phyloP scores from a whole-genome alignment of 2,113 vertebrate species.

The Steatornis caripensis region DNA sequence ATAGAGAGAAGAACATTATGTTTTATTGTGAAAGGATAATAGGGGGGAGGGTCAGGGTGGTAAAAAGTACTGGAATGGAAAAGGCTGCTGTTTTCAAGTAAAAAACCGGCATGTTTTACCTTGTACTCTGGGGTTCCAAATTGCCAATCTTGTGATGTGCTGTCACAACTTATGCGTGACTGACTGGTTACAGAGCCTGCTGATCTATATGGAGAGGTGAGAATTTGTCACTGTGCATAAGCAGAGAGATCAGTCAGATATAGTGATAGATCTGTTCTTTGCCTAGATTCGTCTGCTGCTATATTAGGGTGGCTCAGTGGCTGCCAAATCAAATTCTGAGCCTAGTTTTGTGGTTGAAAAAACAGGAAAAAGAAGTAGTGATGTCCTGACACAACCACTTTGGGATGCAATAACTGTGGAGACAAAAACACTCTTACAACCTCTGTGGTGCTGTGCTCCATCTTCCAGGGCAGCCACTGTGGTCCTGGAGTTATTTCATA shows the following conservation, averaged over 20 bases:
- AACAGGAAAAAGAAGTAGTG: slow-evolving; percentile 29
- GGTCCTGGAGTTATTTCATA: not conserved
- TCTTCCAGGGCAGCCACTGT: not conserved
- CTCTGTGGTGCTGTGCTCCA: not conserved
- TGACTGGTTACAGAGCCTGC: slow-evolving; percentile 68
- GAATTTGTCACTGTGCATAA: slow-evolving; percentile 79
- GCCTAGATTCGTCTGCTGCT: slow-evolving; percentile 69
- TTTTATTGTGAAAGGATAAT: slow-evolving; percentile 3
- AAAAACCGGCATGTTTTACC: slow-evolving; percentile 57
- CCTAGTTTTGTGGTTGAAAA: slow-evolving; percentile 45
- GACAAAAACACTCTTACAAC: slow-evolving; percentile 1
- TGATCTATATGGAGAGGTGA: slow-evolving; percentile 77
- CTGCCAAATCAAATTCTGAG: slow-evolving; percentile 72
- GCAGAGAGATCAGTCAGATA: slow-evolving; percentile 77
- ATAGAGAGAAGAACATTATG: not conserved
- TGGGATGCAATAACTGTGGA: not conserved
- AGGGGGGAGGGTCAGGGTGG: not conserved
- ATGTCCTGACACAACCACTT: slow-evolving; percentile 52
- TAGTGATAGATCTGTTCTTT: slow-evolving; percentile 75
- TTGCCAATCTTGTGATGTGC: slow-evolving; percentile 60
- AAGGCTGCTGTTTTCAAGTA: slow-evolving; percentile 44
- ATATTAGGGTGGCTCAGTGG: slow-evolving; percentile 61
- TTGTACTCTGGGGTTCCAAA: slow-evolving; percentile 65
- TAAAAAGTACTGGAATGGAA: not conserved
- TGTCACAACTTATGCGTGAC: slow-evolving; percentile 71